Evolutionary conservation across 2,888 invertebrate species (phyloP).

Genomic region (Rutpela maculata): DNA sequence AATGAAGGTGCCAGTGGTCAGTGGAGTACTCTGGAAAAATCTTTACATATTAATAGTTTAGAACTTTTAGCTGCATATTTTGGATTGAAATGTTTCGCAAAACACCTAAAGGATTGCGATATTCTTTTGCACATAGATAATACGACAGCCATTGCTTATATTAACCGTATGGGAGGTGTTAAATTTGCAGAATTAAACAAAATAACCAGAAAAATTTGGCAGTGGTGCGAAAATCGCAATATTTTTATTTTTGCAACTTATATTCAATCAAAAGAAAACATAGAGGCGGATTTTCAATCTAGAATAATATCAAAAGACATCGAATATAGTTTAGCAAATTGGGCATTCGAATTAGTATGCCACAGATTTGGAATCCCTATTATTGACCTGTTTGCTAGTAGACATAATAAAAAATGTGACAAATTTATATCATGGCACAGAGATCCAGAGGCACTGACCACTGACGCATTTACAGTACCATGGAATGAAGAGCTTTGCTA

Average conservation of each 20-base stretch:
- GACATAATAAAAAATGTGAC: not conserved
- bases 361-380: not conserved
- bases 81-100: not conserved
- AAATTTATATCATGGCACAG: not conserved
- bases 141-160: not conserved
- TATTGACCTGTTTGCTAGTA: not conserved
- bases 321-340: too few relatives aligned
- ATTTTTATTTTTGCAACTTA: constrained; percentile 5
- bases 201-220: not conserved
- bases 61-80: not conserved
- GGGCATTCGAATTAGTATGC: not conserved
- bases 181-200: not conserved
- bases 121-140: not conserved
- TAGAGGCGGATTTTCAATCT: not conserved
- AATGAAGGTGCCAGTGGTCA: not conserved
- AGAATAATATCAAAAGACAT: not conserved
- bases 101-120: not conserved
- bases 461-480: not conserved
- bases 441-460: not conserved
- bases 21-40: not conserved
- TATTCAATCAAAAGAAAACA: not conserved
- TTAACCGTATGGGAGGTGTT: not conserved
- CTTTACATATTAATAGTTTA: not conserved
- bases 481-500: not conserved
- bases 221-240: not conserved